Conservation (phyloP, 2,797 vertebrate species). For the Eulemur rubriventer region DNA sequence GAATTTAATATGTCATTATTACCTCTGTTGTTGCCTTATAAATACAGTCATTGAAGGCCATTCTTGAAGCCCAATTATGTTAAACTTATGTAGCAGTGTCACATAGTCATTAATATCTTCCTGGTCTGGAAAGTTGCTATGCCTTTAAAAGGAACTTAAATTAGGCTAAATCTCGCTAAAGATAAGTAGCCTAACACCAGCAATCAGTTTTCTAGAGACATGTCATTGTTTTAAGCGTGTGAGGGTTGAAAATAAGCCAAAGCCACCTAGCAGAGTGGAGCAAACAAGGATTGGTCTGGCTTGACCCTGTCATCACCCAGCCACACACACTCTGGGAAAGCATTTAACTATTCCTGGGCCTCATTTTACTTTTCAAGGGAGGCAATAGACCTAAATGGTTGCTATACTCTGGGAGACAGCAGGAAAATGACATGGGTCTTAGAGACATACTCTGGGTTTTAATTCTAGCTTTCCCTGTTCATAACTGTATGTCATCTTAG, state of each 20-base stretch:
- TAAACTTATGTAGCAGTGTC: not conserved
- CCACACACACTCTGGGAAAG: accelerated
- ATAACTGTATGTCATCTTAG: not conserved
- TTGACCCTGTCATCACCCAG: no score
- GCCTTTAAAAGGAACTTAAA: not conserved
- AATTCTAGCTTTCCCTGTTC: not conserved
- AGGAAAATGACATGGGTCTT: not conserved
- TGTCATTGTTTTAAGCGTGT: not conserved
- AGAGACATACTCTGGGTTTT: not conserved
- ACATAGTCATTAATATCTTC: not conserved
- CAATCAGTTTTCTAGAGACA: not conserved
- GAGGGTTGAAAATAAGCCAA: not conserved
- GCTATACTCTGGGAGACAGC: not conserved
- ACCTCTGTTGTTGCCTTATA: not conserved
- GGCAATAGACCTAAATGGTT: not conserved
- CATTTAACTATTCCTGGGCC: not conserved
- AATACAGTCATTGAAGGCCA: not conserved
- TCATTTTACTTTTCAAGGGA: not conserved
- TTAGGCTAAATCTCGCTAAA: not conserved
- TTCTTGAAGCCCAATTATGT: not conserved
- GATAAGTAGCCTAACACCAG: not conserved
- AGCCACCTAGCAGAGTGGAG: not conserved
- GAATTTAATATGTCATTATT: not conserved
- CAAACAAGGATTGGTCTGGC: not conserved
- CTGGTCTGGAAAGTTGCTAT: not conserved